A percentile compares a stretch with the other conserved stretches of the same genome.
phyloP scores from a whole-genome alignment of 2,888 invertebrate genomes.

The Zonitis immaculata region DNA sequence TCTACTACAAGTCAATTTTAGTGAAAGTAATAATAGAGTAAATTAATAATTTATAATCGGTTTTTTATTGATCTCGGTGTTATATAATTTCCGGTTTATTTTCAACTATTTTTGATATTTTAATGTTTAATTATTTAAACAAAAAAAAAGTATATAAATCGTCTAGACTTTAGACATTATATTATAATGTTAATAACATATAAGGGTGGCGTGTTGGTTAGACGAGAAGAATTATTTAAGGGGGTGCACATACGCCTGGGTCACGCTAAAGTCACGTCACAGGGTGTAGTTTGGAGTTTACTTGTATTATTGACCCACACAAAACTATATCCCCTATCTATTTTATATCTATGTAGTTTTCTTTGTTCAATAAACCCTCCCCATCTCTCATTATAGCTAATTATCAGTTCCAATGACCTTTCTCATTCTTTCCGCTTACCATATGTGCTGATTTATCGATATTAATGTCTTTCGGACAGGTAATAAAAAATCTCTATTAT shows the following conservation, averaged over 20 bases:
- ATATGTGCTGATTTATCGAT: background rate
- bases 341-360: no score
- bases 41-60: background rate
- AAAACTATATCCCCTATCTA: constrained; percentile 7
- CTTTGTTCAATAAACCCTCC: constrained; percentile 18
- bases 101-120: background rate
- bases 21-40: no score
- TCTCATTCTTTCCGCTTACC: constrained; percentile 8
- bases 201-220: constrained; percentile 5
- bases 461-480: background rate
- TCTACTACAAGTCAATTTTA: background rate
- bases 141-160: constrained; percentile 12
- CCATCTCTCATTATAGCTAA: constrained; percentile 19
- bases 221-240: constrained; percentile 1
- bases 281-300: constrained; percentile 5
- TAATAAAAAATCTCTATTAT: no score
- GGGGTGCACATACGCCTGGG: constrained; percentile 16
- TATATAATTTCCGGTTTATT: background rate
- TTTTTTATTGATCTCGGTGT: background rate
- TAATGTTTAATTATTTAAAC: background rate
- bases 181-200: constrained; percentile 1
- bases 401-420: constrained; percentile 23
- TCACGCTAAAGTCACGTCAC: constrained; percentile 23
- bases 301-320: constrained; percentile 21
- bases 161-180: constrained; percentile 12